Conservation (phyloP, 2,797 vertebrate genomes). For the Etheostoma perlongum region DNA sequence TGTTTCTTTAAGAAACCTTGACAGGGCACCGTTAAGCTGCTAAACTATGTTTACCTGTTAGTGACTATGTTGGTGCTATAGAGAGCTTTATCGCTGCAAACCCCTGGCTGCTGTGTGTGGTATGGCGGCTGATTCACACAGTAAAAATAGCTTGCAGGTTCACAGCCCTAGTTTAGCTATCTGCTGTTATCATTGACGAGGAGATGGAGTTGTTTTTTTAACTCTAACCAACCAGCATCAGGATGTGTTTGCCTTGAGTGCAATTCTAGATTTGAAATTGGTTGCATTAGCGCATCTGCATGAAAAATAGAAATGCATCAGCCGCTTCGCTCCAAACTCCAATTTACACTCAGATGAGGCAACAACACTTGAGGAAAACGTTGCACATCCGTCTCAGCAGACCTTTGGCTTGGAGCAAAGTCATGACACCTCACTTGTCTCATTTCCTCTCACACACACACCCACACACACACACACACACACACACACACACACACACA, state of each 20-base stretch:
- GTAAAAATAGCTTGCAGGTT: slow-evolving; percentile 6
- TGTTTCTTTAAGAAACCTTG: no score
- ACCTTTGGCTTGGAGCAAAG: slow-evolving; percentile 57
- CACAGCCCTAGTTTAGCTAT: neutral
- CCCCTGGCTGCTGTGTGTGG: neutral
- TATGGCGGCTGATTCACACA: neutral
- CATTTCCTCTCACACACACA: slow-evolving; percentile 15
- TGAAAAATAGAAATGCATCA: slow-evolving; percentile 58
- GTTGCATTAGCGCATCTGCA: slow-evolving; percentile 58
- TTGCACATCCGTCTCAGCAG: slow-evolving; percentile 33
- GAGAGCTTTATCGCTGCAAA: neutral
- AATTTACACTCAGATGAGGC: slow-evolving; percentile 44
- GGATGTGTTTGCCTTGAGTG: slow-evolving; percentile 43
- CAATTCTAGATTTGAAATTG: slow-evolving; percentile 28
- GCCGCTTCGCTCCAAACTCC: slow-evolving; percentile 28
- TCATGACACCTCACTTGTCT: slow-evolving; percentile 32
- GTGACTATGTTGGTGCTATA: neutral
- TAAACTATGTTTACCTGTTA: neutral
- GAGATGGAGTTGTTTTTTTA: slow-evolving; percentile 23
- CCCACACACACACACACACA: no score
- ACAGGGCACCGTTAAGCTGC: neutral
- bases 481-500: neutral
- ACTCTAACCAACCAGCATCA: slow-evolving; percentile 16
- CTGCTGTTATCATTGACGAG: neutral
- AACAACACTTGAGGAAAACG: slow-evolving; percentile 31